Evolutionary conservation across 2,113 vertebrate genomes (phyloP).

Genomic region (Pseudonaja textilis): DNA sequence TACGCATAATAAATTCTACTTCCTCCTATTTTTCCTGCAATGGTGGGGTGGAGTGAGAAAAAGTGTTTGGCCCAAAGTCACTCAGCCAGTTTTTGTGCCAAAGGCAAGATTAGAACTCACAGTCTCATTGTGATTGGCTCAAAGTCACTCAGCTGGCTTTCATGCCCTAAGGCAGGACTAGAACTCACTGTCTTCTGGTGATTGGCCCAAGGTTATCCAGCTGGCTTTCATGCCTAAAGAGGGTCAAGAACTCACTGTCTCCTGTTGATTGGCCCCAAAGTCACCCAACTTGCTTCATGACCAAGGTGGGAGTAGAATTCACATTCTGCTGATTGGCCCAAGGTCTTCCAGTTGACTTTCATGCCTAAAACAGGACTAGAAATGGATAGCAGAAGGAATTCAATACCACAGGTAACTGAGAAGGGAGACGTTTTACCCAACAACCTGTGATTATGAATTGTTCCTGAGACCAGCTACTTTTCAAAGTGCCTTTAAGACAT

Average conservation of each 20-base stretch:
- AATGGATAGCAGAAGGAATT: neutral
- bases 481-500: neutral
- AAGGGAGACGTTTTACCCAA: neutral
- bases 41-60: neutral
- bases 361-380: neutral
- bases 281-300: neutral
- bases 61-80: neutral
- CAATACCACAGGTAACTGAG: neutral
- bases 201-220: neutral
- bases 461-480: neutral
- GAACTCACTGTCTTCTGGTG: neutral
- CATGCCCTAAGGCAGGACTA: neutral
- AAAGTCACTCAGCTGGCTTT: neutral
- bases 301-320: no score
- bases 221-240: neutral
- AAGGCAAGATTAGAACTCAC: neutral
- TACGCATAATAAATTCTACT: neutral
- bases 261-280: neutral
- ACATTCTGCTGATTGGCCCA: neutral
- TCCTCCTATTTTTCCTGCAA: neutral
- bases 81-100: neutral
- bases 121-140: neutral
- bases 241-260: neutral
- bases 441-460: neutral
- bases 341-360: neutral